Conservation (phyloP, 2,113 vertebrate genomes). For the Regulus satrapa region DNA sequence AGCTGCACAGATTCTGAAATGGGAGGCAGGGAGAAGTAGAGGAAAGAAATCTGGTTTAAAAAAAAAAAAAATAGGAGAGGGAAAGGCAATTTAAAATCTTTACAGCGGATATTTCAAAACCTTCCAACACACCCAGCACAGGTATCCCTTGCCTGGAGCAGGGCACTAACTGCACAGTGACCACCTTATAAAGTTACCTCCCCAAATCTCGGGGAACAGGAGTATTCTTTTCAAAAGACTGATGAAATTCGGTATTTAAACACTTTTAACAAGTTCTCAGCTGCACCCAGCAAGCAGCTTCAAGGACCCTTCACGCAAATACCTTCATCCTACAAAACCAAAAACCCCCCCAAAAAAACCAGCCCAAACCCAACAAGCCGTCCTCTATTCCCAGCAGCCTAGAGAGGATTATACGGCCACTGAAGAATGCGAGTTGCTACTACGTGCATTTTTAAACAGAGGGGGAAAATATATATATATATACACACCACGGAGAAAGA, state of each 20-base stretch:
- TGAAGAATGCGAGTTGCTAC: neutral
- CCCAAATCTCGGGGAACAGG: neutral
- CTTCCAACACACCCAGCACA: neutral
- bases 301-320: neutral
- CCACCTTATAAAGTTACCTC: conserved; percentile 6
- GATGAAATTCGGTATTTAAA: neutral
- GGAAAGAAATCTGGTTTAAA: neutral
- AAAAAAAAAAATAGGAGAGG: too few species aligned
- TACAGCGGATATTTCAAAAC: neutral
- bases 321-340: neutral
- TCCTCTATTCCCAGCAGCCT: neutral
- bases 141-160: neutral
- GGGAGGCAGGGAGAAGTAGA: neutral
- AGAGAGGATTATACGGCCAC: neutral
- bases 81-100: neutral
- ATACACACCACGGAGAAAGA: neutral
- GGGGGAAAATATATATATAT: accelerated
- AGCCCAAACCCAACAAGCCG: neutral
- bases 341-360: neutral
- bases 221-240: neutral
- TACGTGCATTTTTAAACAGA: neutral
- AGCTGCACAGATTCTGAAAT: neutral
- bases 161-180: neutral
- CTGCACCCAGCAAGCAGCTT: neutral
- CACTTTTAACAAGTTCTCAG: neutral